These are phyloP conservation scores for Leistus spinibarbis DNA, from an alignment of 2,888 invertebrate species.

Conservation along the genomic window DNA sequence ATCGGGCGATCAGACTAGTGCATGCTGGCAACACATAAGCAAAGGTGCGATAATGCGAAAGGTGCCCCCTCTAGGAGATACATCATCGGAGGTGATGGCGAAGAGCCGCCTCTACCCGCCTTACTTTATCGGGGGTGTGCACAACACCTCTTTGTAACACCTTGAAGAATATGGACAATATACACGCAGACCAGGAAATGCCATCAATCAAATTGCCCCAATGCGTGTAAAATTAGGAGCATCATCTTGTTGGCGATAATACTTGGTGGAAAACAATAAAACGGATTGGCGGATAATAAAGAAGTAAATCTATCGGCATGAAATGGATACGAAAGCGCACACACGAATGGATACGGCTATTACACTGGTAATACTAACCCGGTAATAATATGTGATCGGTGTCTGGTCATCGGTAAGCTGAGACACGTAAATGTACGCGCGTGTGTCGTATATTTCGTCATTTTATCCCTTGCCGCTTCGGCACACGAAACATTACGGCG, in stretches of 20 bases:
- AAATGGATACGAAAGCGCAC: neutral
- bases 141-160: conserved; percentile 35
- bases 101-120: conserved; percentile 25
- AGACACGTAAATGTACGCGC: neutral
- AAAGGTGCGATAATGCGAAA: conserved; percentile 36
- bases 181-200: neutral
- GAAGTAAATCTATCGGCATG: neutral
- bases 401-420: neutral
- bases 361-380: no score
- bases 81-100: conserved; percentile 18
- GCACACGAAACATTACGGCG: neutral
- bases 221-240: no score
- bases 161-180: conserved; percentile 7
- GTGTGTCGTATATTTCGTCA: neutral
- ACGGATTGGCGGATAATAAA: no score
- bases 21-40: conserved; percentile 48
- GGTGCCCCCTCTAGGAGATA: conserved; percentile 23
- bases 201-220: no score
- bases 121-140: conserved; percentile 8
- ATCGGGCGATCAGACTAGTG: conserved; percentile 40
- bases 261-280: no score
- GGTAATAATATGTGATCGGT: no score
- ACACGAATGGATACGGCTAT: neutral
- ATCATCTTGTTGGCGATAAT: no score
- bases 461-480: neutral